Evolutionary conservation across 1,140 invertebrate species (phyloP), one percentile per base, ranked within the genome.

Genomic region (Wiebesia pumilae): DNA sequence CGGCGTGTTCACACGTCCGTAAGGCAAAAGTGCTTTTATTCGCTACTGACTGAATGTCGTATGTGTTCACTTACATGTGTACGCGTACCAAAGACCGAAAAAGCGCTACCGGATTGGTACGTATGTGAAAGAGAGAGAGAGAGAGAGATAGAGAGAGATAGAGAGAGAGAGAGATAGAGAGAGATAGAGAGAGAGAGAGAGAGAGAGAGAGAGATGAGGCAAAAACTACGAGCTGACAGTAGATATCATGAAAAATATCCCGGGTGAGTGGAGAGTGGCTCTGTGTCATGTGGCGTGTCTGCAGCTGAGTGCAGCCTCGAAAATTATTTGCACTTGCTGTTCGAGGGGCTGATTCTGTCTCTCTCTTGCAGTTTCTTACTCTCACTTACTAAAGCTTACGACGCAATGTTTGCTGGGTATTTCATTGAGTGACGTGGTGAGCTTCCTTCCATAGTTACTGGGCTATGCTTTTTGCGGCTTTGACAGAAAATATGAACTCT

Each of bases 301-400:
- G 81, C 54, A 30, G 16, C 75, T 79, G 73, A 79, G 83, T 79
- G 83, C 83, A 79, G 54, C 75, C 35, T 75, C 75, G n/a, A 65
- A 79, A 84, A 84, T 79, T 84, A 84, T 84, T 84, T 84, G 83
- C 83, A 84, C 83, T 84, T 78, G 58, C 73, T 30, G 38, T 47
- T 43, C 71, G 54, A 78, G 82, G 24, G 12, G 47, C n/a, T 51
- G 19, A 16, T 12, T 21, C 33, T 35, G 16, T 19, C 71, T 82
- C 14, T 19, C 79, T 67, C 27, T 51, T 19, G 19, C 12, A 19
- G 27, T 54, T 24, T 51, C 81, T 73, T 83, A 7, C 71, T n/a
- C 40, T 43, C 40, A 21, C 33, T 35, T 38, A 71, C 69, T n/a
- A 12, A 21, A 0, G 38, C 71, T 75, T 21, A 43, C 21, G 71